phyloP scores from a whole-genome alignment of 2,888 invertebrate genomes.

The Drosophila peninsularis region DNA sequence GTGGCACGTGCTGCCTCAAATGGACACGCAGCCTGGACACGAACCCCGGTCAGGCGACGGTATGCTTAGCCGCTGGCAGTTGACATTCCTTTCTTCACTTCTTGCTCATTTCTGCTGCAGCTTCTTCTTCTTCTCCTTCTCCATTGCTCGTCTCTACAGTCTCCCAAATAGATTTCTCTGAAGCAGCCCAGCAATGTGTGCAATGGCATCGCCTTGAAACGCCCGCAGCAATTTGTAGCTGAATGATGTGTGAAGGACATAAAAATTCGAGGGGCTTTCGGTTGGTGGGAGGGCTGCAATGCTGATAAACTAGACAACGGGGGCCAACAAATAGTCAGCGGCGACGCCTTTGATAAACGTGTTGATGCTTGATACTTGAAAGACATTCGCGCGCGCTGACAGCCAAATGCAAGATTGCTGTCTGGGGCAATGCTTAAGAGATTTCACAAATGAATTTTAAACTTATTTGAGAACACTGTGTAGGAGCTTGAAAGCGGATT shows the following conservation, averaged over 20 bases:
- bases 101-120: conserved; percentile 2
- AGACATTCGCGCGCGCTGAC: conserved; percentile 41
- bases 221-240: conserved; percentile 80
- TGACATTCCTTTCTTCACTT: conserved; percentile 58
- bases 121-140: too few species aligned
- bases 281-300: neutral
- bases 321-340: conserved; percentile 52
- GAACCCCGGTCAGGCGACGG: conserved; percentile 41
- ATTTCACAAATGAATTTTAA: conserved; percentile 15
- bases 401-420: conserved; percentile 29
- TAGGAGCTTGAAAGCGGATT: neutral
- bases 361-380: conserved; percentile 59
- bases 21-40: conserved; percentile 75
- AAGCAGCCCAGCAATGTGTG: conserved; percentile 51
- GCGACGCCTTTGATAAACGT: conserved; percentile 54
- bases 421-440: conserved; percentile 19
- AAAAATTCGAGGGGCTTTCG: conserved; percentile 61
- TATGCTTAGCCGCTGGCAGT: conserved; percentile 57
- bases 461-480: neutral
- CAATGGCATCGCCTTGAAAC: conserved; percentile 52
- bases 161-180: conserved; percentile 69
- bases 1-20: conserved; percentile 73
- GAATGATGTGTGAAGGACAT: conserved; percentile 81
- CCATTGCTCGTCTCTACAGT: conserved; percentile 30
- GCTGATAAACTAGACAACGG: conserved; percentile 65